phyloP scores from a whole-genome alignment of 2,797 vertebrate genomes.

The Sebastiscus albofasciatus region DNA sequence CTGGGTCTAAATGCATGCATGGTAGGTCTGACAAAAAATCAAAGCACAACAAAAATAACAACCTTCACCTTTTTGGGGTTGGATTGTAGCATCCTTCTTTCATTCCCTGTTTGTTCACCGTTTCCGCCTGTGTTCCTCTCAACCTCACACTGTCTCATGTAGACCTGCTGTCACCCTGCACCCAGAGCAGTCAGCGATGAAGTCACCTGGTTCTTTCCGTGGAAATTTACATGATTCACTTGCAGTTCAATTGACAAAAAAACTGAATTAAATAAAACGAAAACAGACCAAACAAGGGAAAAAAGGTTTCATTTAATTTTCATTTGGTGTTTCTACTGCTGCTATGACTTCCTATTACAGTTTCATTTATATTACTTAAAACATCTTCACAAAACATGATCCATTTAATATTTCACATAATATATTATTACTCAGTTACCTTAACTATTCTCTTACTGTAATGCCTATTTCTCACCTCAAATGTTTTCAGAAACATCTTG shows the following conservation, averaged over 20 bases:
- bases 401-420: too few relatives aligned
- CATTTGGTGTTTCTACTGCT: too few relatives aligned
- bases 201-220: not conserved
- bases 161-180: conserved; percentile 36
- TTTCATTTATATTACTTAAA: too few relatives aligned
- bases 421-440: too few relatives aligned
- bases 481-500: too few relatives aligned
- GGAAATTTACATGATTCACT: not conserved
- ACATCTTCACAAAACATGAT: too few relatives aligned
- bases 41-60: conserved; percentile 28
- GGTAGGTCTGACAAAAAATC: conserved; percentile 89
- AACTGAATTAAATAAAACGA: not conserved
- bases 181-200: conserved; percentile 44
- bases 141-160: conserved; percentile 35
- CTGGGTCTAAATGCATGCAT: conserved; percentile 99
- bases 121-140: conserved; percentile 36
- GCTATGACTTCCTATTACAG: too few relatives aligned
- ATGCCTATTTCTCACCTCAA: too few relatives aligned
- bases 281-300: not conserved
- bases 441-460: too few relatives aligned
- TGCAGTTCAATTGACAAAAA: not conserved
- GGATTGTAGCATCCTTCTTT: conserved; percentile 30
- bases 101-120: conserved; percentile 34
- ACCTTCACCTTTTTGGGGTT: conserved; percentile 28
- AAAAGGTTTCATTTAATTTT: too few relatives aligned